phyloP scores from a whole-genome alignment of 2,888 invertebrate genomes.

The Electrophaes corylata region DNA sequence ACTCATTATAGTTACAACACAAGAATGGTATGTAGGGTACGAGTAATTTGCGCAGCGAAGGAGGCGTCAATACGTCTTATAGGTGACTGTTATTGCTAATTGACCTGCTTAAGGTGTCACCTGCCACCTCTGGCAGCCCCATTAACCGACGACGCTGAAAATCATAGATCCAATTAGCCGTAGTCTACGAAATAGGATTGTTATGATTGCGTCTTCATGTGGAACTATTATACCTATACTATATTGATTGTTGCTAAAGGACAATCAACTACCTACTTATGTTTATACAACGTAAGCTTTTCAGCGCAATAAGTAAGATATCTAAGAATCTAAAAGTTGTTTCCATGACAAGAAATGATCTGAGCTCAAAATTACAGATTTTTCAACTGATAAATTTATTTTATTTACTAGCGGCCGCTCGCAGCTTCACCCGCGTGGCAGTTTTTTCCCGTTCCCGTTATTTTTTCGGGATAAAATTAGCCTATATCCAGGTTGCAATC shows the following conservation, averaged over 20 bases:
- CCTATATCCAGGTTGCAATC: no score
- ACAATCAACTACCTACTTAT: no score
- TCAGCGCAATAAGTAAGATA: constrained; percentile 7
- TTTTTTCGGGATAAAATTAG: no score
- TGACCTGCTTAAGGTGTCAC: constrained; percentile 61
- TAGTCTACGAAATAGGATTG: constrained; percentile 30
- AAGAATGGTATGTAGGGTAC: no score
- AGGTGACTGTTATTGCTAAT: constrained; percentile 60
- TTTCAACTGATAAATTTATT: background rate
- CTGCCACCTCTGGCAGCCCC: constrained; percentile 47
- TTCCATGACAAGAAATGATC: constrained; percentile 20
- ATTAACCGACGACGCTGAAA: constrained; percentile 44
- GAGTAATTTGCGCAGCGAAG: constrained; percentile 20
- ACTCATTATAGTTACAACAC: background rate
- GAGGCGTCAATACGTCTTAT: constrained; percentile 38
- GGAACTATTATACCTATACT: background rate
- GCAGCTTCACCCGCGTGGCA: no score
- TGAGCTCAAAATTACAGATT: constrained; percentile 12
- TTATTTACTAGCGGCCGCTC: no score
- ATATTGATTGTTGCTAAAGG: no score
- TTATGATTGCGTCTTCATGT: constrained; percentile 7
- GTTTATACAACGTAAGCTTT: no score
- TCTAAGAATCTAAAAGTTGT: constrained; percentile 26
- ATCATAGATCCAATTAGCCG: constrained; percentile 48
- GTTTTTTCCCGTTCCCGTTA: no score